Conservation (phyloP, 2,113 vertebrate species). For the Alexandromys fortis region DNA sequence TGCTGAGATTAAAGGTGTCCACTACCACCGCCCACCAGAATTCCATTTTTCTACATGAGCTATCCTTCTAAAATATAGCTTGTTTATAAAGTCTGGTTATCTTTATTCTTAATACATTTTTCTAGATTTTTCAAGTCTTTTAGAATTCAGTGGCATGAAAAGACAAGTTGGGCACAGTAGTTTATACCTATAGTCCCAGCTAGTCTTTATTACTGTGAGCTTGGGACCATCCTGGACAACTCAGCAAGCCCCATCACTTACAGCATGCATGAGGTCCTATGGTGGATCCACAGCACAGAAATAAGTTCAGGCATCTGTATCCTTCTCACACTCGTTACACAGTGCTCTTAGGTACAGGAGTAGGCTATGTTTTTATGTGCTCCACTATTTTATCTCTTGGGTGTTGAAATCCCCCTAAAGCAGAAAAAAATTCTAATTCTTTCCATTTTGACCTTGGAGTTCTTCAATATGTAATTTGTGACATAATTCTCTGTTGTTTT, state of each 20-base stretch:
- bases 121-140: conserved; percentile 33
- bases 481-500: conserved; percentile 64
- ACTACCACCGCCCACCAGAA: not conserved
- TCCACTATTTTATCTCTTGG: conserved; percentile 3
- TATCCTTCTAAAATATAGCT: conserved; percentile 8
- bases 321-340: not conserved
- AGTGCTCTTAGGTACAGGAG: not conserved
- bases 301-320: not conserved
- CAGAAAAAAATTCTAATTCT: not conserved
- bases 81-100: not conserved
- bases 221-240: not conserved
- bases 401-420: not conserved
- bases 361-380: not conserved
- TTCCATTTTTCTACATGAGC: conserved; percentile 11
- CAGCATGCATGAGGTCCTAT: not conserved
- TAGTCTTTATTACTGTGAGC: not conserved
- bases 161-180: not conserved
- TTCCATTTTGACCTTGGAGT: not conserved
- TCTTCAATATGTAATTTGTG: conserved; percentile 17
- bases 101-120: conserved; percentile 40
- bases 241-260: not conserved
- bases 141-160: conserved; percentile 17
- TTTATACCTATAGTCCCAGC: not conserved
- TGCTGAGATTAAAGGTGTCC: too few species aligned
- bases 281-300: not conserved